Evolutionary conservation across 2,888 invertebrate species (phyloP), one percentile per base, ranked within the genome.

Genomic region (Tethea ocularis): DNA sequence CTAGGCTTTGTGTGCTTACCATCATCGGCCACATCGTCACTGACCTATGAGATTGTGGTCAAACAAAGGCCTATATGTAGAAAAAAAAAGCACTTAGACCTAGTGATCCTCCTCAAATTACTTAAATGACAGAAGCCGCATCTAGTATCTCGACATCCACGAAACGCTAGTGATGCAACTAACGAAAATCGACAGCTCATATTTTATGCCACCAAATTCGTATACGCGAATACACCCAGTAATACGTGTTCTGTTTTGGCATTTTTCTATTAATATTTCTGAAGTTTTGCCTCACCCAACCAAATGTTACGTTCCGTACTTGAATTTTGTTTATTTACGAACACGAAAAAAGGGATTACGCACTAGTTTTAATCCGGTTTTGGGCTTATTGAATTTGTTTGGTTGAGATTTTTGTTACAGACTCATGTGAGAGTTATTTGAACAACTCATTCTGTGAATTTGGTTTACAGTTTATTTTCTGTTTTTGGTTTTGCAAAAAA

Each of bases 131-230:
- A 57, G 22, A 36, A 61, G 69, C 29, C 80, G 61, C 64, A 69
- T 83, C 82, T 56, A 82, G 78, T 23, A 6, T 46, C 5, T 11
- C 1, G 29, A 41, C 1, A 17, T 63, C 58, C 8, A 8, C 33
- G 61, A 36, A 24, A 46, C 52, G 57, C 80, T 84, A 87, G 86
- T 83, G 87, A 83, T 78, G 86, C 82, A 78, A 64, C 72, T 79
- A 87, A 87, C 77, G 63, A 69, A 76, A 79, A 84, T 83, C 78
- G 87, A 87, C 87, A 83, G 72, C 75, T 83, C 81, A 86, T 87
- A 86, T 86, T 84, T 86, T 86, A 84, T 83, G 79, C 78, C 64
- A 64, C 67, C 68, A 70, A 79, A 76, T 71, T 76, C 67, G 61
- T 60, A 59, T 61, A 61, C 62, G 65, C 62, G 69, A 60, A 68